Base-by-base conservation (phyloP, 2,888 invertebrate genomes). In the Teinopalpus imperialis region DNA sequence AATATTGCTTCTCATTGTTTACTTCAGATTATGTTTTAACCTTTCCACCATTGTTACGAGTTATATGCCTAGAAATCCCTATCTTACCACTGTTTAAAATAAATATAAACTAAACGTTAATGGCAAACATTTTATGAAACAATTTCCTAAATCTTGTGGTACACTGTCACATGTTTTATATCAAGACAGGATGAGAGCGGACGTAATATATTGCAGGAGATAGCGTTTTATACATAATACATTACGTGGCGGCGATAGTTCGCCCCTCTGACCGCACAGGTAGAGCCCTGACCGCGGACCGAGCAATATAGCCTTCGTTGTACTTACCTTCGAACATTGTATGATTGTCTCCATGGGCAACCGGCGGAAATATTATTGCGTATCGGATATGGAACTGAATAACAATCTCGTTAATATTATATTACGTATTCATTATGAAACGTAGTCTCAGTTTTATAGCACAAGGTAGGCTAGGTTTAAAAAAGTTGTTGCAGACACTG, bases 231-330 rank as follows among this genome's bases (percentile, higher is more conserved):
- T 48, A 43, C 46, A 49, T 52, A 52, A 52, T 51, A 48, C 43
- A 51, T 52, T 51, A 49, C 39, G 37, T 35, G 46, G 50, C 39
- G 42, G 47, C 40, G 35, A 36, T 30, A 49, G 35, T 48, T 24
- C 48, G 45, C 45, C 41, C 51, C 42, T 48, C 44, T 48, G 48
- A 44, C 42, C 54, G 54, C 53, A 36, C 52, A 49, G 41, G 46
- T 36, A 43, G 52, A 49, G 43, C 49, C 36, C 46, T 55, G 41
- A 58, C 59, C 58, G 45, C 61, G 48, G 47, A 49, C 43, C 46
- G 42, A 43, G 32, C 45, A 48, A 47, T 52, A 52, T 48, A 23
- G 36, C 39, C n/a, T n/a, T n/a, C 49, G 49, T 48, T 49, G 24
- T 27, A 26, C 24, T 23, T 37, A 32, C 39, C 23, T 30, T 30